Conservation (phyloP, 92 coral and sea anemone species). For the Zoanthus sociatus region DNA sequence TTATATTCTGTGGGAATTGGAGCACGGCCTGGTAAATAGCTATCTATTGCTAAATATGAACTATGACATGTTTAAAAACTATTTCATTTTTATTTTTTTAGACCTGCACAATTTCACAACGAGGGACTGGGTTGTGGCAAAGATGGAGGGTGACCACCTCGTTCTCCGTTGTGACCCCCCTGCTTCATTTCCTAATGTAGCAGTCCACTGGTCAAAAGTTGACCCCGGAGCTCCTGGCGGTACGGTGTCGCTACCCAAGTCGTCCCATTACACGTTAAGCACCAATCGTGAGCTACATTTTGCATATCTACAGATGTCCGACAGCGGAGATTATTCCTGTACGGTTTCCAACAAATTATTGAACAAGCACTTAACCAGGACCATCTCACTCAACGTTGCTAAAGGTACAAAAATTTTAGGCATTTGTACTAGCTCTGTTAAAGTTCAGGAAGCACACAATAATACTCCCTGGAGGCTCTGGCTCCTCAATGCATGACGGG, state of each 20-base stretch:
- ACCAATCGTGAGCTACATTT: conserved; percentile 79
- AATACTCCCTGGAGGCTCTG: no score
- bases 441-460: no score
- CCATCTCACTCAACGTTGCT: conserved; percentile 60
- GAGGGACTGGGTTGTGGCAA: conserved; percentile 56
- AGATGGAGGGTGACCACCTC: conserved; percentile 51
- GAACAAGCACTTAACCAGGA: conserved; percentile 63
- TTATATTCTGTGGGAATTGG: no score
- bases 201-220: conserved; percentile 75
- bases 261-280: conserved; percentile 71
- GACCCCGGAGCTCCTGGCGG: conserved; percentile 60
- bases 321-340: conserved; percentile 73
- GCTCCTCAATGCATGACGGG: no score
- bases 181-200: conserved; percentile 76
- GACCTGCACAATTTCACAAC: conserved; percentile 69
- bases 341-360: conserved; percentile 72
- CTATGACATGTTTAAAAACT: no score
- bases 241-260: conserved; percentile 53
- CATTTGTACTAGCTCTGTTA: no score
- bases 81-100: conserved; percentile 11
- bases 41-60: no score
- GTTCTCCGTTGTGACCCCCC: conserved; percentile 75
- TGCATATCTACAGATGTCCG: conserved; percentile 59
- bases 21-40: no score
- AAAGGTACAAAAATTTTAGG: conserved; percentile 62